phyloP scores from a whole-genome alignment of 2,888 invertebrate species.

The Micropterix aruncella region DNA sequence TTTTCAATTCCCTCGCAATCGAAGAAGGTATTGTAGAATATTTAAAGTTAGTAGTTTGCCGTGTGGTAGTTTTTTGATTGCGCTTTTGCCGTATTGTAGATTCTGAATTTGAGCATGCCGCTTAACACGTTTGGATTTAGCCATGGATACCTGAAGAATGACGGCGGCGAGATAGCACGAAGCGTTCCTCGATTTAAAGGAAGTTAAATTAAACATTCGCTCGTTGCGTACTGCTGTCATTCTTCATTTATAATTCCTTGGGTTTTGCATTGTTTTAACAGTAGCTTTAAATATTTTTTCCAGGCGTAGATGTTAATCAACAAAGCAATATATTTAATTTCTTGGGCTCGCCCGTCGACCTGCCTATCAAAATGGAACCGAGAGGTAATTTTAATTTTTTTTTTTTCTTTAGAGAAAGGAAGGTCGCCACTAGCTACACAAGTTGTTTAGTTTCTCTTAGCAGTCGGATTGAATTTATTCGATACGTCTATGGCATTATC shows the following conservation, averaged over 20 bases:
- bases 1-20: too few species aligned
- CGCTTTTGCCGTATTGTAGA: too few species aligned
- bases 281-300: neutral
- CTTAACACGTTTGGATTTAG: neutral
- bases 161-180: too few species aligned
- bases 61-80: neutral
- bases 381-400: slow-evolving; percentile 16
- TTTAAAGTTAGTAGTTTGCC: too few species aligned
- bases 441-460: neutral
- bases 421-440: neutral
- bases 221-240: neutral
- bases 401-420: neutral
- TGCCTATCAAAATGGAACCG: slow-evolving; percentile 22
- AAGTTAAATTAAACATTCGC: too few species aligned
- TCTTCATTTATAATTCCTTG: neutral
- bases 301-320: neutral
- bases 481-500: neutral
- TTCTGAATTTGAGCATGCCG: neutral
- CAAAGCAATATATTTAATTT: slow-evolving; percentile 5
- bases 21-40: too few species aligned
- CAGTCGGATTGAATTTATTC: neutral
- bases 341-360: slow-evolving; percentile 10
- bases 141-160: too few species aligned
- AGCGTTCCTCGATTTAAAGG: too few species aligned
- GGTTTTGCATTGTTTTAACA: neutral